Evolutionary conservation across 2,113 vertebrate genomes (phyloP), one percentile per base, ranked within the genome.

Genomic region (Balaeniceps rex): DNA sequence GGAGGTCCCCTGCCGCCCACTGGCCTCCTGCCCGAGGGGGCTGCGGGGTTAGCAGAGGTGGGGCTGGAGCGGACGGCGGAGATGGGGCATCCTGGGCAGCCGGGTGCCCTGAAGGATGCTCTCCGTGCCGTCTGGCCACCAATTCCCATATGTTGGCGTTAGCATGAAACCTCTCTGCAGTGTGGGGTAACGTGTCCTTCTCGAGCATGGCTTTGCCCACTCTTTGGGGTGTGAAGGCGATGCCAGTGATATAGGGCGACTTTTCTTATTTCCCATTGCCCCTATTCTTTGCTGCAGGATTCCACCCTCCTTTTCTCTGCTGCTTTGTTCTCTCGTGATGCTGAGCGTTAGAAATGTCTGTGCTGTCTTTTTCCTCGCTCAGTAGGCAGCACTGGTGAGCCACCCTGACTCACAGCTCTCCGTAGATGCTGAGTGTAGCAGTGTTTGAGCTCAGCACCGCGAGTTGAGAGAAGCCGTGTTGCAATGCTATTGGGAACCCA

Each of bases 121-220:
- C 26, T 23, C 12, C 0, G 0, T 57, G 40, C 31, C 2, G 0
- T 25, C 17, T 18, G 12, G 58, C 46, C 55, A 7, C 33, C 12
- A 5, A 57, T 55, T 82, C 34, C 77, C 34, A 6, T 7, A 4
- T 2, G 12, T 31, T 81, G 36, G 36, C 2, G 1, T 33, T 29
- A 33, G 22, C 38, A 14, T 19, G 25, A 88, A 79, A 36, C 34
- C 44, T 24, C 46, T 81, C 71, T 47, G 49, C 19, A n/a, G 15
- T 1, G 10, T 6, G 12, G 34, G 29, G 22, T 22, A 21, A 57
- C 0, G 2, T 57, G 38, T 34, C 11, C 55, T 15, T 29, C 61
- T 54, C 4, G 1, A 68, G 68, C 36, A 10, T 2, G 6, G 66
- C 40, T 64, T 47, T 74, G 46, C 36, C 21, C 0, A 0, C n/a